These are phyloP conservation scores for Poecilia wingei DNA, from an alignment of 2,797 vertebrate genomes.

Conservation along the genomic window DNA sequence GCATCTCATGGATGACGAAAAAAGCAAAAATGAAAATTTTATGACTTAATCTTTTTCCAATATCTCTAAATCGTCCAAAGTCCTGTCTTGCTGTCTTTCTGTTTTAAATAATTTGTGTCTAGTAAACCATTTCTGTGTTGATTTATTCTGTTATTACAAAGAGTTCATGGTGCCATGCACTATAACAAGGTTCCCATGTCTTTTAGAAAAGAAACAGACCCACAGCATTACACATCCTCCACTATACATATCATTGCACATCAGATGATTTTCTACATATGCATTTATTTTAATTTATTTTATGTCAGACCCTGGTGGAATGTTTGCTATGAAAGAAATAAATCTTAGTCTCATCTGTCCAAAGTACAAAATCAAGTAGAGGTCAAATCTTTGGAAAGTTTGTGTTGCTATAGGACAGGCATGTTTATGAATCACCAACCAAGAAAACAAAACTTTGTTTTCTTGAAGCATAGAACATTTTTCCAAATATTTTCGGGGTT, in stretches of 20 bases:
- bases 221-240: background rate
- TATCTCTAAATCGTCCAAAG: background rate
- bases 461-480: background rate
- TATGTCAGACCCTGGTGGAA: background rate
- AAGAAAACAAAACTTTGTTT: background rate
- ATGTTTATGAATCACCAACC: background rate
- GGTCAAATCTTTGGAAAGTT: background rate
- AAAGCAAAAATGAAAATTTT: background rate
- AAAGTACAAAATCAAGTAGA: background rate
- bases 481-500: background rate
- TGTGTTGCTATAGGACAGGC: no score
- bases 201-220: background rate
- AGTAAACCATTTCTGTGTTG: background rate
- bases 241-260: background rate
- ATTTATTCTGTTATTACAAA: background rate
- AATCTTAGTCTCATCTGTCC: background rate
- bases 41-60: background rate
- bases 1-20: background rate
- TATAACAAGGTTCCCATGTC: background rate
- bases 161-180: background rate
- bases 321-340: background rate
- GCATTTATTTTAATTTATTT: background rate
- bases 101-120: background rate
- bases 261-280: background rate
- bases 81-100: background rate